Conservation (phyloP, 2,888 invertebrate genomes). For the Erpobdella octoculata region DNA sequence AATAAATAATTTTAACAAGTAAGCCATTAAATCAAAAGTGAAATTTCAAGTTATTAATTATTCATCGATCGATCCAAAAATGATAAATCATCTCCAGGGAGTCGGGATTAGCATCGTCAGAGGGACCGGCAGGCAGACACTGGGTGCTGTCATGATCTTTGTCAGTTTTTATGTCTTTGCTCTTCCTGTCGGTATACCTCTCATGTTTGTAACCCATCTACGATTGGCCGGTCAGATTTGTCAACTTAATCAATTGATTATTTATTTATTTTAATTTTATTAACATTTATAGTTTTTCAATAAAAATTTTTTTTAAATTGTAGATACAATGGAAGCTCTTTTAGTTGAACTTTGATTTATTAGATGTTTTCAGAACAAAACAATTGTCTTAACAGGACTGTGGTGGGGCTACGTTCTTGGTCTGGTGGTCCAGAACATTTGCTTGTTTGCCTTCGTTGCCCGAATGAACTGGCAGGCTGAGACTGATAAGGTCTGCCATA, state of each 20-base stretch:
- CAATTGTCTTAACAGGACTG: constrained; percentile 34
- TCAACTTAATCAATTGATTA: background rate
- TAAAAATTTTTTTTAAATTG: background rate
- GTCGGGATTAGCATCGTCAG: constrained; percentile 38
- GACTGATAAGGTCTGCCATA: constrained; percentile 34
- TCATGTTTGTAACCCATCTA: constrained; percentile 38
- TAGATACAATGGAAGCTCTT: background rate
- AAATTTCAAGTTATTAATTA: too few relatives aligned
- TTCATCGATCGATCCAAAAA: background rate
- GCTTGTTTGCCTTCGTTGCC: constrained; percentile 35
- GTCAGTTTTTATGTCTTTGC: constrained; percentile 37
- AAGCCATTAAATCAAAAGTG: too few relatives aligned
- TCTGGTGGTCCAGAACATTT: constrained; percentile 34
- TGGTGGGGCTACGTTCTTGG: constrained; percentile 39
- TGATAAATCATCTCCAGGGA: constrained; percentile 34
- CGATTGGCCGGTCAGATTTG: constrained; percentile 33
- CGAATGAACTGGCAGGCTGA: constrained; percentile 37
- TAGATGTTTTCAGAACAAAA: too few relatives aligned
- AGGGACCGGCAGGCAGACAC: constrained; percentile 39
- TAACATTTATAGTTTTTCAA: background rate
- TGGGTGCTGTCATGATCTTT: constrained; percentile 38
- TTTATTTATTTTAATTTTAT: background rate
- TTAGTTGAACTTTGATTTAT: background rate
- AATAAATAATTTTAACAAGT: background rate
- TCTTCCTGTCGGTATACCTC: constrained; percentile 38